Evolutionary conservation across 1,140 invertebrate species (phyloP).

Genomic region (Zaprionus tsacasi): DNA sequence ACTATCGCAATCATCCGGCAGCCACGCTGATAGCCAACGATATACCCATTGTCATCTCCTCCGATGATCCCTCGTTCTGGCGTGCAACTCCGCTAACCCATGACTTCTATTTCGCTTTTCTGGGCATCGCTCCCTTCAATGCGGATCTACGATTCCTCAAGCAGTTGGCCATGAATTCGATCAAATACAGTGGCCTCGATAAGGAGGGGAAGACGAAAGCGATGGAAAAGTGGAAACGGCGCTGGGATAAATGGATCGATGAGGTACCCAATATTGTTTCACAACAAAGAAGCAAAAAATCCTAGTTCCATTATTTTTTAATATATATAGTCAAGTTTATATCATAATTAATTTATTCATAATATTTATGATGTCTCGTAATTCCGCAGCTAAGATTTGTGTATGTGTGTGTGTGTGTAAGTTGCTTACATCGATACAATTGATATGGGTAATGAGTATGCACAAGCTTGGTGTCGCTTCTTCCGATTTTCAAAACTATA

Average conservation of each 20-base stretch:
- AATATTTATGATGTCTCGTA: conserved; percentile 40
- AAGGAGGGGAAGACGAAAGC: conserved; percentile 36
- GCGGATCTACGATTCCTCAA: conserved; percentile 91
- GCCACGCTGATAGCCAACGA: conserved; percentile 87
- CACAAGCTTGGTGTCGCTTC: conserved; percentile 60
- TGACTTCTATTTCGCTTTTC: conserved; percentile 93
- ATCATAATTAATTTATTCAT: conserved; percentile 38
- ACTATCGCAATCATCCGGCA: conserved; percentile 92
- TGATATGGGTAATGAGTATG: conserved; percentile 74
- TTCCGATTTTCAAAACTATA: conserved; percentile 21
- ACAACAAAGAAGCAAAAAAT: not conserved
- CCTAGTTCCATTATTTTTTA: not conserved
- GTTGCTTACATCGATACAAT: conserved; percentile 69
- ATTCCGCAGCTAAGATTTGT: conserved; percentile 65
- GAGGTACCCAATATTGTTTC: conserved; percentile 13
- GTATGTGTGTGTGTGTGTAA: conserved; percentile 31
- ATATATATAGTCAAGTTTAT: not conserved
- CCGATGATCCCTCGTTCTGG: conserved; percentile 92
- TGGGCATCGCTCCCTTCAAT: conserved; percentile 89
- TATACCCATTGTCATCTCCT: conserved; percentile 86
- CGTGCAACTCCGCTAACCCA: conserved; percentile 89
- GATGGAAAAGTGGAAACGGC: conserved; percentile 59
- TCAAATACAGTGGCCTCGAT: conserved; percentile 86
- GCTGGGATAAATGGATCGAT: conserved; percentile 69
- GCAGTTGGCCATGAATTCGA: conserved; percentile 90